Evolutionary conservation across 2,888 invertebrate species (phyloP).

Genomic region (Drosophila merina): DNA sequence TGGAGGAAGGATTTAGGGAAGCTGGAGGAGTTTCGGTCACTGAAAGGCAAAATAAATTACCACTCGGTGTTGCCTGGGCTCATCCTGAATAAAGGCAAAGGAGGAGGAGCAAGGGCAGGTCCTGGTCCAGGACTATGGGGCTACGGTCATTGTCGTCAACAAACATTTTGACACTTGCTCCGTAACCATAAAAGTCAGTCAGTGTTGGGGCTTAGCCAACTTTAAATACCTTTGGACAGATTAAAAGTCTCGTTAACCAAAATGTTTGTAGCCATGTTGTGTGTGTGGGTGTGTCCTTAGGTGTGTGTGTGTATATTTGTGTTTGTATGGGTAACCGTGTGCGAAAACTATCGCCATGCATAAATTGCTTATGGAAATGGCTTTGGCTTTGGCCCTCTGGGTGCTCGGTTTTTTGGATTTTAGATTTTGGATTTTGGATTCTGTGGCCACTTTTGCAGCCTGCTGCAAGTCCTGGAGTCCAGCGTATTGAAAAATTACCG

Average conservation of each 20-base stretch:
- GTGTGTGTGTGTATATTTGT: constrained; percentile 2
- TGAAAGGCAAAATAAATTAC: constrained; percentile 80
- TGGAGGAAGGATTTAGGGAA: constrained; percentile 22
- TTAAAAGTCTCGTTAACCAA: constrained; percentile 82
- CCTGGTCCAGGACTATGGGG: constrained; percentile 4
- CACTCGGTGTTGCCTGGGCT: constrained; percentile 52
- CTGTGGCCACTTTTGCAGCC: constrained; percentile 7
- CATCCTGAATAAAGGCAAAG: constrained; percentile 11
- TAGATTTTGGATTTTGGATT: constrained; percentile 1
- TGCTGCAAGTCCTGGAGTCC: neutral
- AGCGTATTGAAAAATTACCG: constrained; percentile 76
- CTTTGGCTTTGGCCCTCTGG: constrained; percentile 23
- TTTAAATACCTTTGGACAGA: constrained; percentile 83
- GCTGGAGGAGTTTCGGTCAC: constrained; percentile 17
- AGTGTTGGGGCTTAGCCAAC: constrained; percentile 81
- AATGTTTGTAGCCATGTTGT: constrained; percentile 59
- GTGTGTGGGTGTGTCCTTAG: neutral
- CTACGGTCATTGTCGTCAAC: constrained; percentile 60
- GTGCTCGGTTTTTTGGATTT: constrained; percentile 1
- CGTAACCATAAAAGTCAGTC: constrained; percentile 82
- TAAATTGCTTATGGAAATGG: constrained; percentile 54
- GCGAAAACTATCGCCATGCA: constrained; percentile 49
- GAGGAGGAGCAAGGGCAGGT: neutral
- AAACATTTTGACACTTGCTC: constrained; percentile 82
- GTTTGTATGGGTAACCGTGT: constrained; percentile 30